A percentile compares a stretch with the other conserved stretches of the same genome.
These are phyloP conservation scores for Rhinichthys osculus DNA, from an alignment of 2,797 vertebrate genomes.

Conservation along the genomic window DNA sequence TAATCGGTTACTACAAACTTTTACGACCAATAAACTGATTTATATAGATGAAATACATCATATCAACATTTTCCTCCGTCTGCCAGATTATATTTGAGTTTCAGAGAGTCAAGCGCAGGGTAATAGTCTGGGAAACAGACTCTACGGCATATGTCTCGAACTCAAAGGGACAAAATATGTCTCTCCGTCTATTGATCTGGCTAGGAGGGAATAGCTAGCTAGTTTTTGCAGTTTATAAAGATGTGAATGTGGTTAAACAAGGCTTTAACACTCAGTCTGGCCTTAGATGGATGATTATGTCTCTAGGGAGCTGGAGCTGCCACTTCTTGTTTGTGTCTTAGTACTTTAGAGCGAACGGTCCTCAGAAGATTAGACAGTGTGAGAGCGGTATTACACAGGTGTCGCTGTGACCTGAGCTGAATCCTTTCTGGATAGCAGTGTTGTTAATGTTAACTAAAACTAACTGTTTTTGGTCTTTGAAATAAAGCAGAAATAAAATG, in stretches of 20 bases:
- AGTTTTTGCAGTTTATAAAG: constrained; percentile 37
- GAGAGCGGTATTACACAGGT: not conserved
- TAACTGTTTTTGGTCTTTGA: not conserved
- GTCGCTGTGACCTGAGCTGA: not conserved
- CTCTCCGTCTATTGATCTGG: constrained; percentile 10
- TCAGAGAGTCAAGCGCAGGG: not conserved
- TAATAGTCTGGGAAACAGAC: not conserved
- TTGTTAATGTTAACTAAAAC: not conserved
- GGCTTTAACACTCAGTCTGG: constrained; percentile 41
- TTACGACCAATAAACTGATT: constrained; percentile 11
- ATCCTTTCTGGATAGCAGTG: not conserved
- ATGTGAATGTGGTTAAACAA: constrained; percentile 47
- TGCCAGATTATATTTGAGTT: not conserved
- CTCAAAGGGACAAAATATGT: constrained; percentile 7
- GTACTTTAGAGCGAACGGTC: constrained; percentile 17
- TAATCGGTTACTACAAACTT: not conserved
- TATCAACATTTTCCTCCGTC: not conserved
- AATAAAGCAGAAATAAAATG: not conserved
- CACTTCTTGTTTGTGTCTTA: constrained; percentile 43
- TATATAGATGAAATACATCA: not conserved
- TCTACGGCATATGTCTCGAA: not conserved
- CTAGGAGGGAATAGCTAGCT: not conserved
- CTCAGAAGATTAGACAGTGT: constrained; percentile 20
- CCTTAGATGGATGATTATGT: constrained; percentile 30
- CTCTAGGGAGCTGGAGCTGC: constrained; percentile 30